Conservation (phyloP, 2,888 invertebrate species). For the Eulithis testata region DNA sequence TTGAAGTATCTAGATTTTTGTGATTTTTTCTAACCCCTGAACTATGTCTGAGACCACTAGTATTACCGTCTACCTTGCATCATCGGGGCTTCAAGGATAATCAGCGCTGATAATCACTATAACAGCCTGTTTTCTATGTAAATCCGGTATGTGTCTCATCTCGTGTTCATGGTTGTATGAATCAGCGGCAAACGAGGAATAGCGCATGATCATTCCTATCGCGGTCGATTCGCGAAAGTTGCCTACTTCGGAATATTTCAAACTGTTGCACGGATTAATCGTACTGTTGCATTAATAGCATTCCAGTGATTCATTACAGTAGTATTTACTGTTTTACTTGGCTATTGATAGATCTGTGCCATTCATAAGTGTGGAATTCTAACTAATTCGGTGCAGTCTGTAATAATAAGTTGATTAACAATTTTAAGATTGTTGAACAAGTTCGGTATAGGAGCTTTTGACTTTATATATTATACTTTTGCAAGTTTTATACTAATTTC, state of each 20-base stretch:
- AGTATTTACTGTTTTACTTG: too few relatives aligned
- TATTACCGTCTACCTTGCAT: background rate
- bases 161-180: slow-evolving; percentile 50
- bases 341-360: slow-evolving; percentile 25
- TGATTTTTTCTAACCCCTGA: too few relatives aligned
- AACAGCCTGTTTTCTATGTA: slow-evolving; percentile 12
- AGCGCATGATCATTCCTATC: slow-evolving; percentile 58
- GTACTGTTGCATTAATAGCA: slow-evolving; percentile 24
- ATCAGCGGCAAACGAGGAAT: slow-evolving; percentile 59
- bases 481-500: too few relatives aligned
- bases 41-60: too few relatives aligned
- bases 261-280: slow-evolving; percentile 36
- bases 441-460: too few relatives aligned
- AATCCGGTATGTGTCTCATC: slow-evolving; percentile 29
- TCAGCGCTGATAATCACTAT: slow-evolving; percentile 4
- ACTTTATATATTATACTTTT: too few relatives aligned
- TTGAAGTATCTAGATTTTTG: too few relatives aligned
- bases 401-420: too few relatives aligned
- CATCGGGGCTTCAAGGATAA: background rate
- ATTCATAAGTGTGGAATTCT: slow-evolving; percentile 24
- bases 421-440: too few relatives aligned
- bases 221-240: slow-evolving; percentile 63
- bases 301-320: slow-evolving; percentile 29
- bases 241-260: slow-evolving; percentile 63
- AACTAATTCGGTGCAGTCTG: background rate